Percentiles rank a stretch among this genome's conserved stretches.
Conservation (phyloP, 2,797 vertebrate species). For the Melanotaenia parkinsoni region DNA sequence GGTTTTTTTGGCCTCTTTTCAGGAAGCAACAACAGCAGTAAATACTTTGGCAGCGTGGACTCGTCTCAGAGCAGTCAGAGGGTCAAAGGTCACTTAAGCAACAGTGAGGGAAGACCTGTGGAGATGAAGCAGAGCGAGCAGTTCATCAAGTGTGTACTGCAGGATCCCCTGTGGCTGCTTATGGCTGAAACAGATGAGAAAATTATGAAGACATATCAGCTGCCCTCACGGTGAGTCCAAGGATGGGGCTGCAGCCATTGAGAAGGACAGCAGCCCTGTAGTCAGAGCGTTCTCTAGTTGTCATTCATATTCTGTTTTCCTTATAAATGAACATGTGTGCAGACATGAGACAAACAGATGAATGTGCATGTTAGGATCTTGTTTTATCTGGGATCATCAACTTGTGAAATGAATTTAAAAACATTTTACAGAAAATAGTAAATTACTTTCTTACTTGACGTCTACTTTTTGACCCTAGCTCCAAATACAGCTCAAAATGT, state of each 20-base stretch:
- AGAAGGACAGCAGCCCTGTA: conserved; percentile 5
- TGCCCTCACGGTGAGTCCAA: conserved; percentile 87
- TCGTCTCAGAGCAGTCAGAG: conserved; percentile 90
- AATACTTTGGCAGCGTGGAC: conserved; percentile 94
- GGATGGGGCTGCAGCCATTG: conserved; percentile 11
- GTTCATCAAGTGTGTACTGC: conserved; percentile 83
- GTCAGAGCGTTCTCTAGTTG: not conserved
- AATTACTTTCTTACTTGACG: not conserved
- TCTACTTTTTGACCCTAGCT: not conserved
- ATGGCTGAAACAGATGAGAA: conserved; percentile 85
- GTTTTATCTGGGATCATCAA: not conserved
- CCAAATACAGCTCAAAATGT: not conserved
- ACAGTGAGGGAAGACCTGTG: conserved; percentile 45
- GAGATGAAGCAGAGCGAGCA: conserved; percentile 73
- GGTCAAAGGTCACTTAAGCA: conserved; percentile 69
- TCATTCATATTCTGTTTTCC: not conserved
- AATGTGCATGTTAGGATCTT: not conserved
- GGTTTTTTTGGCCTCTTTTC: conserved; percentile 22
- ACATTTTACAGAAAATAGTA: not conserved
- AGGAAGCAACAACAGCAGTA: conserved; percentile 92
- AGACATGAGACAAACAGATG: not conserved
- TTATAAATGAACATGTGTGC: not conserved
- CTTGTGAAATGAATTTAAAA: not conserved
- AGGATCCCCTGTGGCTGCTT: conserved; percentile 89
- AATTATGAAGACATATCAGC: conserved; percentile 92